Conservation (phyloP, 2,113 vertebrate species). For the Naja naja region DNA sequence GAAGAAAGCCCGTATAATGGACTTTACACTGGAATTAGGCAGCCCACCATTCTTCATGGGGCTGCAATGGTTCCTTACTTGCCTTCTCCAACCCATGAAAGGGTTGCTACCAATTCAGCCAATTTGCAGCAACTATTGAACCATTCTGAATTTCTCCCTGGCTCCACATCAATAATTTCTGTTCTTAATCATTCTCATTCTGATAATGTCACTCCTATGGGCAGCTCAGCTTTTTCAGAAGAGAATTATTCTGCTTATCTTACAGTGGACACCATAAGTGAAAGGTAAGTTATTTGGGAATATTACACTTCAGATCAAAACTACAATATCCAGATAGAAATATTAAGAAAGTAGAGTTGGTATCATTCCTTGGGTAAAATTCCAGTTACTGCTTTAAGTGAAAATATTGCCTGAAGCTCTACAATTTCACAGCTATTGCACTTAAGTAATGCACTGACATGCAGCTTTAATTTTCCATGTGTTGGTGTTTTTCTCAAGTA, state of each 20-base stretch:
- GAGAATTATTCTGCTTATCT: slow-evolving; percentile 35
- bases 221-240: slow-evolving; percentile 66
- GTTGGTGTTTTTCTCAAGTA: neutral
- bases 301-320: neutral
- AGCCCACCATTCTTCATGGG: slow-evolving; percentile 74
- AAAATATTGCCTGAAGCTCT: neutral
- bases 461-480: slow-evolving; percentile 12
- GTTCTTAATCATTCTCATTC: slow-evolving; percentile 60
- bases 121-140: slow-evolving; percentile 47
- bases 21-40: slow-evolving; percentile 76
- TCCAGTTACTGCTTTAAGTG: neutral
- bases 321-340: neutral
- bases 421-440: neutral
- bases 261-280: slow-evolving; percentile 19
- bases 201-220: slow-evolving; percentile 63
- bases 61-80: slow-evolving; percentile 75
- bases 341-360: neutral
- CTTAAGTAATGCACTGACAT: neutral
- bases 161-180: neutral
- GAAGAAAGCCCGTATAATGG: slow-evolving; percentile 57
- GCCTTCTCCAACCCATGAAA: slow-evolving; percentile 68
- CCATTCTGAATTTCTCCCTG: slow-evolving; percentile 40
- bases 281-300: slow-evolving; percentile 63
- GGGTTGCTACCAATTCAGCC: neutral
- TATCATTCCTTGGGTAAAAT: neutral